These are phyloP conservation scores for Gadopsis marmoratus DNA, from an alignment of 2,797 vertebrate species.

Conservation along the genomic window DNA sequence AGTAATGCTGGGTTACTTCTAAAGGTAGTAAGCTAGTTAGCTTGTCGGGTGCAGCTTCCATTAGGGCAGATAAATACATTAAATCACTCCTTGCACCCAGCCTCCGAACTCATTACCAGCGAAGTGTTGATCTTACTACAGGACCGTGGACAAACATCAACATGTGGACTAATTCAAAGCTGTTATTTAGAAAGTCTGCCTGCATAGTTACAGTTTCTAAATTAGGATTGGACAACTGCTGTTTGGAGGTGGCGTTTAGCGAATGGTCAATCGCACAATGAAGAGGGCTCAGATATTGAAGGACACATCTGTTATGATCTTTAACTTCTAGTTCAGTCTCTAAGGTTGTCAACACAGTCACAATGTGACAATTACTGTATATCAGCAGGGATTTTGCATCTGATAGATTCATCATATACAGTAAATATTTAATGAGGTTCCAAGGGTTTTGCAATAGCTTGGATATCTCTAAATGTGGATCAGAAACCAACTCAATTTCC, in stretches of 20 bases:
- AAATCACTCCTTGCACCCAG: neutral
- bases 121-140: no score
- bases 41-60: neutral
- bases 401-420: conserved; percentile 39
- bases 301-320: conserved; percentile 41
- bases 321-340: conserved; percentile 19
- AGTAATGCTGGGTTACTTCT: neutral
- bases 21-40: neutral
- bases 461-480: conserved; percentile 18
- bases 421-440: conserved; percentile 43
- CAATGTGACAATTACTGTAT: conserved; percentile 35
- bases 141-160: neutral
- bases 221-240: conserved; percentile 2
- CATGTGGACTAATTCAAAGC: conserved; percentile 5
- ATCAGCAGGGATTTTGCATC: conserved; percentile 30
- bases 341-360: conserved; percentile 31
- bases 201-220: neutral
- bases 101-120: neutral
- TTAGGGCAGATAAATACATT: neutral
- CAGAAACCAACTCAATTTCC: conserved; percentile 27
- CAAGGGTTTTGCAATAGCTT: conserved; percentile 26
- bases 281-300: conserved; percentile 2
- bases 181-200: neutral
- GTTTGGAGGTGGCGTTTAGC: neutral
- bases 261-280: neutral